phyloP scores from a whole-genome alignment of 2,888 invertebrate genomes.

The Strigamia maritima region DNA sequence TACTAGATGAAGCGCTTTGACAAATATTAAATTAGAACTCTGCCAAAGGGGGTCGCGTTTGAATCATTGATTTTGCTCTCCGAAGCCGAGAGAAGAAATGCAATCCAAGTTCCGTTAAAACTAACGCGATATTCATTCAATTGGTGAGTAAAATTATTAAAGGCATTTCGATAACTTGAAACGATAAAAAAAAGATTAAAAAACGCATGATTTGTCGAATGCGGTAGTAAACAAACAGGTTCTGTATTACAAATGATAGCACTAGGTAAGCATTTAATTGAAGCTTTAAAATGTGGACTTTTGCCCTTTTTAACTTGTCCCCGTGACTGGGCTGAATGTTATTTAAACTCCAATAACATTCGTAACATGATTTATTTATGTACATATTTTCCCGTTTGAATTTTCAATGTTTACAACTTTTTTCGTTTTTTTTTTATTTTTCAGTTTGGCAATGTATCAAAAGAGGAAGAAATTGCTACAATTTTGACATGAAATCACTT shows the following conservation, averaged over 20 bases:
- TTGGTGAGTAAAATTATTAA: neutral
- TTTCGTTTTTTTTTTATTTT: neutral
- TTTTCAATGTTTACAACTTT: neutral
- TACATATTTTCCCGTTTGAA: neutral
- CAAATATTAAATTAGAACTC: neutral
- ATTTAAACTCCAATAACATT: neutral
- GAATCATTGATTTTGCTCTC: neutral
- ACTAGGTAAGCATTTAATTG: constrained; percentile 15
- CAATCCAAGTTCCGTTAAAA: neutral
- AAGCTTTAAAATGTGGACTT: neutral
- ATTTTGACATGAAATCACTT: neutral
- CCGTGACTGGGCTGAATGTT: neutral
- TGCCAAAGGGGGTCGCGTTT: neutral
- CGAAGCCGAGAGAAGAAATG: neutral
- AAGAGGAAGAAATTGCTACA: neutral
- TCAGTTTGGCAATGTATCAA: constrained; percentile 4
- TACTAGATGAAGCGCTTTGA: neutral
- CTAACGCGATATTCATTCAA: neutral
- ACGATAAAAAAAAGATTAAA: neutral
- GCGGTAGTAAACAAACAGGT: constrained; percentile 17
- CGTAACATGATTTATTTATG: neutral
- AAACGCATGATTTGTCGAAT: neutral
- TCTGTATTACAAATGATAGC: neutral
- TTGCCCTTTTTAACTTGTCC: constrained; percentile 31
- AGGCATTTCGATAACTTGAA: neutral